phyloP scores from a whole-genome alignment of 2,888 invertebrate genomes.

The Sylvicola cinctus region DNA sequence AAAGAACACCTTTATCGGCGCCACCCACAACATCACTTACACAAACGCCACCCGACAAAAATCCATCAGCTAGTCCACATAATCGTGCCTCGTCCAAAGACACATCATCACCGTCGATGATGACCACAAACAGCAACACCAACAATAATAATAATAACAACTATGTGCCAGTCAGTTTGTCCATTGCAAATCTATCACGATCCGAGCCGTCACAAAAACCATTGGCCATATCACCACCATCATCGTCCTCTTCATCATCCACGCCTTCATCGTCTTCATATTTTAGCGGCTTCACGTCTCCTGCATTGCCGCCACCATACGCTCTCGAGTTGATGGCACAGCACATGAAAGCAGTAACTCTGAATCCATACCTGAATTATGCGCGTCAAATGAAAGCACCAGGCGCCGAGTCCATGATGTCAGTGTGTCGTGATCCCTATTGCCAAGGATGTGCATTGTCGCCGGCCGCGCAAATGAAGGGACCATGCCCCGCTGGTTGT shows the following conservation, averaged over 20 bases:
- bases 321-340: slow-evolving; percentile 57
- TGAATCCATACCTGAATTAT: slow-evolving; percentile 69
- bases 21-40: not conserved
- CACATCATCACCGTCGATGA: not conserved
- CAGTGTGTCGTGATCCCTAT: slow-evolving; percentile 75
- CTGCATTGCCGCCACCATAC: slow-evolving; percentile 33
- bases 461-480: slow-evolving; percentile 44
- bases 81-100: slow-evolving; percentile 11
- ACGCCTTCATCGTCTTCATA: slow-evolving; percentile 20
- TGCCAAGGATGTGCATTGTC: slow-evolving; percentile 80
- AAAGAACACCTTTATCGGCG: slow-evolving; percentile 32
- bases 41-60: slow-evolving; percentile 39
- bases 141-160: not conserved
- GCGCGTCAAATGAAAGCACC: slow-evolving; percentile 56
- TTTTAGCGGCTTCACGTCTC: slow-evolving; percentile 37
- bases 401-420: slow-evolving; percentile 44
- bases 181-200: not conserved
- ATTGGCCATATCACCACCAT: not conserved
- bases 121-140: not conserved
- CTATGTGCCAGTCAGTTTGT: not conserved
- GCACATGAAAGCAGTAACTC: slow-evolving; percentile 44
- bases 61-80: slow-evolving; percentile 24
- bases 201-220: not conserved
- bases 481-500: slow-evolving; percentile 67
- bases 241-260: slow-evolving; percentile 2